Conservation (phyloP, 2,797 vertebrate genomes). For the Acrossocheilus wenchowensis region DNA sequence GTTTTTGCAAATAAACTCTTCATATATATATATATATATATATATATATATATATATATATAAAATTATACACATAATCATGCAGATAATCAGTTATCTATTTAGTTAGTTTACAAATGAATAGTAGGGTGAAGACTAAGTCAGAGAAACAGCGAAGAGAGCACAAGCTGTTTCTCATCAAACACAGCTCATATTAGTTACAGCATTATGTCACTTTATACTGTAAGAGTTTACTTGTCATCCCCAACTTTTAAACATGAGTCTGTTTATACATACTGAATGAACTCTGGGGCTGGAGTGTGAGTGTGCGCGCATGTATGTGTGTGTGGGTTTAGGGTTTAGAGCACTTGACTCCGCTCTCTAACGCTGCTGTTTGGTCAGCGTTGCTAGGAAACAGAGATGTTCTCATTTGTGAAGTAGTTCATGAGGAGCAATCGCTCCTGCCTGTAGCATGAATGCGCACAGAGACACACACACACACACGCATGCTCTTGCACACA, state of each 20-base stretch:
- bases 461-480: slow-evolving; percentile 52
- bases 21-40: no score
- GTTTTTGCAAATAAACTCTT: no score
- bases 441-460: slow-evolving; percentile 73
- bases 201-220: slow-evolving; percentile 21
- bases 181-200: slow-evolving; percentile 21
- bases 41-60: no score
- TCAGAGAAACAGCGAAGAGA: background rate
- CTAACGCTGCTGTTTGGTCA: slow-evolving; percentile 79
- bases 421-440: slow-evolving; percentile 78
- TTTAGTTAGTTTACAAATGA: background rate
- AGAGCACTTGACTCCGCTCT: slow-evolving; percentile 80
- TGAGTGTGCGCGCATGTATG: slow-evolving; percentile 18
- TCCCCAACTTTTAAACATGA: slow-evolving; percentile 37
- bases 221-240: slow-evolving; percentile 22
- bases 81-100: background rate
- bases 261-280: slow-evolving; percentile 43
- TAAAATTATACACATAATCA: no score
- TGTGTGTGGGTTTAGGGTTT: slow-evolving; percentile 60
- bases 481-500: slow-evolving; percentile 43
- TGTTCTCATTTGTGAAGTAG: slow-evolving; percentile 78
- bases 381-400: slow-evolving; percentile 81
- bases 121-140: background rate
- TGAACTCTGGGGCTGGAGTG: slow-evolving; percentile 13
- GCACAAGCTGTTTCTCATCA: slow-evolving; percentile 3